phyloP scores from a whole-genome alignment of 2,888 invertebrate genomes.

The Mechanitis messenoides region DNA sequence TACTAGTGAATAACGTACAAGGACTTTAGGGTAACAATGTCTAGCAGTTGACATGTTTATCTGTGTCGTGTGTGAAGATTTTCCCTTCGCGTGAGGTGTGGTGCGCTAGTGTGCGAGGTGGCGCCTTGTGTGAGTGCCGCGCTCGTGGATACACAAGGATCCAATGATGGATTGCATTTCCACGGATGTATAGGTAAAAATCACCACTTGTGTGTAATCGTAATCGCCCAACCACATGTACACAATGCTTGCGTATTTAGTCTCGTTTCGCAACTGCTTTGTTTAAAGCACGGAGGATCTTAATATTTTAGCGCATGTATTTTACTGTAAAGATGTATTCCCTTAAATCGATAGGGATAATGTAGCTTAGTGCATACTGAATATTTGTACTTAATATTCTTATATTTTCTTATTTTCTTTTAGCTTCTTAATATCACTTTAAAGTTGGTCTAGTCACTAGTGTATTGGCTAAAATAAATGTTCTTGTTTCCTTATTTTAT shows the following conservation, averaged over 20 bases:
- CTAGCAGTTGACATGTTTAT: slow-evolving; percentile 77
- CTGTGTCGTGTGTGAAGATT: slow-evolving; percentile 77
- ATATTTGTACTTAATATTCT: slow-evolving; percentile 27
- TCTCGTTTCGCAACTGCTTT: slow-evolving; percentile 42
- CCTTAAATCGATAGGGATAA: slow-evolving; percentile 55
- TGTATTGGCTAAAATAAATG: background rate
- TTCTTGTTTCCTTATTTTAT: background rate
- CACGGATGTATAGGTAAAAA: slow-evolving; percentile 74
- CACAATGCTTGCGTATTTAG: slow-evolving; percentile 31
- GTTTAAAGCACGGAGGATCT: slow-evolving; percentile 43
- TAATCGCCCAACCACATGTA: slow-evolving; percentile 39
- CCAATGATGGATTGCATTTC: slow-evolving; percentile 75
- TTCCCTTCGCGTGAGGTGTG: slow-evolving; percentile 75
- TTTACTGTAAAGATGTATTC: slow-evolving; percentile 43
- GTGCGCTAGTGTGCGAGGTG: slow-evolving; percentile 64
- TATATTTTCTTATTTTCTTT: slow-evolving; percentile 47
- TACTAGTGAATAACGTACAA: slow-evolving; percentile 71
- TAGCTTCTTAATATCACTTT: slow-evolving; percentile 54
- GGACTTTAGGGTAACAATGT: slow-evolving; percentile 75
- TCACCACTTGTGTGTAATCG: slow-evolving; percentile 49
- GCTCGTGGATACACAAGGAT: slow-evolving; percentile 62
- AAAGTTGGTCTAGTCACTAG: slow-evolving; percentile 28
- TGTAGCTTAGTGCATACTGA: slow-evolving; percentile 35
- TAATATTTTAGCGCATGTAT: slow-evolving; percentile 46
- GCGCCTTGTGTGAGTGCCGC: slow-evolving; percentile 58